Base-by-base conservation (phyloP, 2,888 invertebrate species). In the Acanthococcus lagerstroemiae region DNA sequence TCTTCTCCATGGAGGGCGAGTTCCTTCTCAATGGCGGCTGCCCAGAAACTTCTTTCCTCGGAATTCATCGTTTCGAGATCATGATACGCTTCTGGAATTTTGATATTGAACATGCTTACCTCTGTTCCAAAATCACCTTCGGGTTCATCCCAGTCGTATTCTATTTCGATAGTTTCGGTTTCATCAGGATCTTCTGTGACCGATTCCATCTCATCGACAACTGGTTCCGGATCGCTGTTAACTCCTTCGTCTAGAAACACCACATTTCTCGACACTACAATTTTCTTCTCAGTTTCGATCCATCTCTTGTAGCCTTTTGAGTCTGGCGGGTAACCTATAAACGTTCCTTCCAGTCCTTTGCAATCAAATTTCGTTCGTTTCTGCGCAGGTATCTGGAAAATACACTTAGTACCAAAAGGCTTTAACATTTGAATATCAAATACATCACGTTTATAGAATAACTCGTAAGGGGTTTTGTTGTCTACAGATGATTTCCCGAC, bases 331-430 rank as follows among this genome's bases (percentile, higher is more conserved):
- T 74, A 74, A 1, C 74, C 73, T 12, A 75, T 70, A 45, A 73
- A 67, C 7, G 73, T 65, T 71, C 44, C 66, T 70, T 71, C 72
- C 27, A 68, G 67, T 1, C 70, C 67, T 30, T 71, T 71, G 1
- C 54, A 26, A 55, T 72, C 72, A 1, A 71, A 60, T 30, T 72
- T 72, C 22, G 46, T 67, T 65, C 74, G 69, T 19, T 68, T 66
- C 52, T 72, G 67, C 26, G 74, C 69, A 5, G 74, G 74, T 4
- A 74, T 61, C 68, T 75, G 74, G 1, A 73, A 72, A 70, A 71
- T 73, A 0, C 72, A 73, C n/a, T 37, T 44, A 15, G 65, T 66
- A 0, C 74, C 74, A 70, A 75, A 74, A n/a, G 65, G 58, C 27
- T 46, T 69, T n/a, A 67, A 56, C n/a, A n/a, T n/a, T n/a, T n/a